Conservation (phyloP, 2,113 vertebrate genomes). For the Rhinolophus ferrumequinum region DNA sequence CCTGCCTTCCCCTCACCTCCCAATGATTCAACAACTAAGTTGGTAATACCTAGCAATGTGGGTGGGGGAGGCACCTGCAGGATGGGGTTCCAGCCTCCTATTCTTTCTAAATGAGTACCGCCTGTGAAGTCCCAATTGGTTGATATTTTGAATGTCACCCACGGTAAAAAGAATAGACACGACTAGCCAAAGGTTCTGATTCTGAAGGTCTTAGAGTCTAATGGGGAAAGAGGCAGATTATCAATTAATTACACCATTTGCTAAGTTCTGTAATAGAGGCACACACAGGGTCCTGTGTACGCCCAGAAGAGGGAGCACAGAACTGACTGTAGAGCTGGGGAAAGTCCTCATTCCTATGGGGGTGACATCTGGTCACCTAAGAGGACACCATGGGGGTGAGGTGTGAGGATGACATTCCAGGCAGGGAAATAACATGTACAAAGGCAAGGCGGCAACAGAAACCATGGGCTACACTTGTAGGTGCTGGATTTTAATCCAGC, state of each 20-base stretch:
- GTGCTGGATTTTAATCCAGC: background rate
- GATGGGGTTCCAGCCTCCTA: background rate
- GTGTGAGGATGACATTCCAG: background rate
- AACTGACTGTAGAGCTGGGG: background rate
- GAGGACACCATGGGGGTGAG: background rate
- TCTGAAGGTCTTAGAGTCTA: background rate
- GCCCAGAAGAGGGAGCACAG: background rate
- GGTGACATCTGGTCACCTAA: background rate
- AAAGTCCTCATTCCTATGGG: background rate
- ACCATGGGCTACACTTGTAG: background rate
- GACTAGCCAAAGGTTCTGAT: background rate
- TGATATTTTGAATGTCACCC: background rate
- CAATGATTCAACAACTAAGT: background rate
- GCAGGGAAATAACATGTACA: background rate
- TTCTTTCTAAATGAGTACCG: background rate
- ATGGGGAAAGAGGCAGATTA: background rate
- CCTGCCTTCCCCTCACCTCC: background rate
- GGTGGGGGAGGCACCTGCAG: background rate
- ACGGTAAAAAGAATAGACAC: background rate
- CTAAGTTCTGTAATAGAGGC: background rate
- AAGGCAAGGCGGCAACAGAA: background rate
- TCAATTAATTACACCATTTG: background rate
- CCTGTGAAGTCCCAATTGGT: background rate
- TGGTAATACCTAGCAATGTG: background rate
- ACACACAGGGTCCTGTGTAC: rapidly evolving